Conservation (phyloP, 2,888 invertebrate species). For the Bellardia pandia region DNA sequence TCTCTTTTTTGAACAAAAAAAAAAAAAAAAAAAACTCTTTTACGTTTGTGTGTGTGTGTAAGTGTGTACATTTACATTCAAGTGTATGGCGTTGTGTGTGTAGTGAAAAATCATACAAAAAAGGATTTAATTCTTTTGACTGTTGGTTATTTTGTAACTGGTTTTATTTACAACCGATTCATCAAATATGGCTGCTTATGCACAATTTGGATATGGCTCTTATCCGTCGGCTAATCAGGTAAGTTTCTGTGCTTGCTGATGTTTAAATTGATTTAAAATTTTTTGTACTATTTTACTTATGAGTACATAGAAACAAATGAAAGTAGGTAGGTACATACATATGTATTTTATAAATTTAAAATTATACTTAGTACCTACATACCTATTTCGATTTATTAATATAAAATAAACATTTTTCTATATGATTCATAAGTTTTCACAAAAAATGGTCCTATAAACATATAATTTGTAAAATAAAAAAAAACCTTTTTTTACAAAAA, state of each 20-base stretch:
- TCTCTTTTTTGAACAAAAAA: constrained; percentile 4
- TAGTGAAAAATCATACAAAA: constrained; percentile 12
- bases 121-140: constrained; percentile 59
- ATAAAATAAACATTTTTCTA: no score
- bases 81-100: constrained; percentile 26
- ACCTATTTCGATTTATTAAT: no score
- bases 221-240: constrained; percentile 97
- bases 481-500: no score
- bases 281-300: no score
- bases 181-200: constrained; percentile 89
- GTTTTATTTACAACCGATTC: constrained; percentile 44
- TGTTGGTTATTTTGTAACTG: constrained; percentile 34
- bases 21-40: background rate
- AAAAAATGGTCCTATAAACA: no score
- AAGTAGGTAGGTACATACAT: no score
- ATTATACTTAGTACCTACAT: no score
- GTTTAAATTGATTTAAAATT: no score
- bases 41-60: background rate
- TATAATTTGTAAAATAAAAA: no score
- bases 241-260: constrained; percentile 80
- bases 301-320: no score
- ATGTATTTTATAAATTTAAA: no score
- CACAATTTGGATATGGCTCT: constrained; percentile 93
- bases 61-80: constrained; percentile 12
- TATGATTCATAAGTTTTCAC: no score